phyloP scores from a whole-genome alignment of 2,888 invertebrate species.

The Azorinus chamasolen region DNA sequence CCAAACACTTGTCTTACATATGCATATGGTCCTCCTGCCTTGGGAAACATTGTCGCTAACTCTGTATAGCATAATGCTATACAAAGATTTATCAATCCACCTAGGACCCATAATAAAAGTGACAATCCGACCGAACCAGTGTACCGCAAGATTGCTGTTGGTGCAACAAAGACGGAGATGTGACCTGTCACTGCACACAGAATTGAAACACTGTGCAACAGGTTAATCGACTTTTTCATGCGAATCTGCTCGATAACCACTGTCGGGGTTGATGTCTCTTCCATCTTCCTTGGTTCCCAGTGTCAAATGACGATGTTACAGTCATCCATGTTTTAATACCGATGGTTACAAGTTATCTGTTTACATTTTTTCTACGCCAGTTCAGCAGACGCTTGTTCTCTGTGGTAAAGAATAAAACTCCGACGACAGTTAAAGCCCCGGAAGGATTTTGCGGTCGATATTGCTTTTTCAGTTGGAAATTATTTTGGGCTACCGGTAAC shows the following conservation, averaged over 20 bases:
- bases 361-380: too few species aligned
- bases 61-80: constrained; percentile 92
- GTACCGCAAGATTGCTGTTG: constrained; percentile 94
- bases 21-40: constrained; percentile 94
- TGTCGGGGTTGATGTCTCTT: too few species aligned
- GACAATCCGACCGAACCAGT: constrained; percentile 97
- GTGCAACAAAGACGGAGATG: constrained; percentile 95
- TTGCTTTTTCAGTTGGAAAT: too few species aligned
- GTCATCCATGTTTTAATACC: too few species aligned
- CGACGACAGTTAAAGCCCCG: too few species aligned
- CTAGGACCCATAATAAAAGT: constrained; percentile 97
- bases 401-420: too few species aligned
- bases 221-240: constrained; percentile 78
- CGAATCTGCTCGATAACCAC: constrained; percentile 12
- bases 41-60: constrained; percentile 92
- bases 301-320: too few species aligned
- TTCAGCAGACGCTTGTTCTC: too few species aligned
- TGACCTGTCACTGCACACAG: constrained; percentile 81
- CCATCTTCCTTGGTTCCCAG: too few species aligned
- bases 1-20: constrained; percentile 87
- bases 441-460: too few species aligned
- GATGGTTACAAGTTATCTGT: too few species aligned
- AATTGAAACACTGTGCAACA: constrained; percentile 76
- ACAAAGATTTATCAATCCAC: constrained; percentile 91
- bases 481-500: too few species aligned